Percentiles rank a stretch among this genome's conserved stretches.
phyloP scores from a whole-genome alignment of 1,140 invertebrate species.

The Drosophila sturtevanti region DNA sequence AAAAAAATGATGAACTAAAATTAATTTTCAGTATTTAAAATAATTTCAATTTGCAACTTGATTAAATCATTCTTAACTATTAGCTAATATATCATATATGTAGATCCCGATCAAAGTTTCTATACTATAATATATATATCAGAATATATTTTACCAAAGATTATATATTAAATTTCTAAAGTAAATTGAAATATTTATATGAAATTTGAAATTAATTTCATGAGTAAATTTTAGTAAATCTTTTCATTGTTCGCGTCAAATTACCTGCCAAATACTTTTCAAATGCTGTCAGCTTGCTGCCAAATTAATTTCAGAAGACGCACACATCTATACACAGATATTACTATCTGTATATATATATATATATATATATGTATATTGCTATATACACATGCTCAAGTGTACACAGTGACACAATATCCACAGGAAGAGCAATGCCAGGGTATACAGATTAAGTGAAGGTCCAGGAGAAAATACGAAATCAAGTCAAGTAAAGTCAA shows the following conservation, averaged over 20 bases:
- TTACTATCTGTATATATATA: neutral
- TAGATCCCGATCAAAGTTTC: too few relatives aligned
- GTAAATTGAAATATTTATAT: too few relatives aligned
- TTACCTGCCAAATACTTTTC: constrained; percentile 39
- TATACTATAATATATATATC: too few relatives aligned
- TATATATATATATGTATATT: neutral
- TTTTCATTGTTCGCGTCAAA: constrained; percentile 19
- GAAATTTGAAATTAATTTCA: neutral
- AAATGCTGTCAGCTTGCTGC: constrained; percentile 50
- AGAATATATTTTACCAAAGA: too few relatives aligned
- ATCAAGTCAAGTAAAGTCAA: neutral
- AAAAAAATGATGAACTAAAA: neutral
- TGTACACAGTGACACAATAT: neutral
- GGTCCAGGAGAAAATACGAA: neutral
- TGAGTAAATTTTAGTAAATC: constrained; percentile 16
- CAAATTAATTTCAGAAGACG: constrained; percentile 61
- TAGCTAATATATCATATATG: too few relatives aligned
- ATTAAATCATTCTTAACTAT: too few relatives aligned
- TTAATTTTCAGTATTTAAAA: neutral
- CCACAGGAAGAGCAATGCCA: constrained; percentile 3
- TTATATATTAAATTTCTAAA: too few relatives aligned
- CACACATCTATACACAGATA: neutral
- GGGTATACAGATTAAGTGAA: neutral
- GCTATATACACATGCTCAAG: neutral
- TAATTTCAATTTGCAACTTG: too few relatives aligned